Evolutionary conservation across 2,797 vertebrate species (phyloP).

Genomic region (Parambassis ranga): DNA sequence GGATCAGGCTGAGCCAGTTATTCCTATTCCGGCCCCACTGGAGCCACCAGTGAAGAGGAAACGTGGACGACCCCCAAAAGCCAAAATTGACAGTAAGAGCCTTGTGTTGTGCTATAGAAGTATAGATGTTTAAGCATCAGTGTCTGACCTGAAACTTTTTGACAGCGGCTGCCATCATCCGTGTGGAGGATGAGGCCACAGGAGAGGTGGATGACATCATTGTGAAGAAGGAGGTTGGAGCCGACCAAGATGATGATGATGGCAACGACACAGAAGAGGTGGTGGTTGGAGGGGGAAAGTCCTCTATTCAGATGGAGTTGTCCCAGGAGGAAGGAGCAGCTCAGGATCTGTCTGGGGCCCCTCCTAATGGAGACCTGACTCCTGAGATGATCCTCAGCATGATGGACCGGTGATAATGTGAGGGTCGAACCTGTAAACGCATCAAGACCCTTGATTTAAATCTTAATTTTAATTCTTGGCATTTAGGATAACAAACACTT

Average conservation of each 20-base stretch:
- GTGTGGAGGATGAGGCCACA: conserved; percentile 93
- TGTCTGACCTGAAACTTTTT: conserved; percentile 34
- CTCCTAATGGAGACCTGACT: conserved; percentile 94
- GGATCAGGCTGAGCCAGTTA: conserved; percentile 78
- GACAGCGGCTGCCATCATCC: conserved; percentile 89
- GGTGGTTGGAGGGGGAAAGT: conserved; percentile 63
- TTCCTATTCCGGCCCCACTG: conserved; percentile 82
- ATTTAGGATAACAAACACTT: conserved; percentile 58
- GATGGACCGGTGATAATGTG: conserved; percentile 96
- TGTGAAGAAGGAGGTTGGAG: conserved; percentile 94
- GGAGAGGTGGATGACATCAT: conserved; percentile 96
- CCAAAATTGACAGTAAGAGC: conserved; percentile 61
- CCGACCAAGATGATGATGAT: conserved; percentile 65
- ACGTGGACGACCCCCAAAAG: conserved; percentile 96
- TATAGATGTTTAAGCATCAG: too few relatives aligned
- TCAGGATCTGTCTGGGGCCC: conserved; percentile 75
- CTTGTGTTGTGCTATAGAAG: too few relatives aligned
- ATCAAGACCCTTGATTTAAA: conserved; percentile 17
- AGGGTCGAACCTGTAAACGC: conserved; percentile 25
- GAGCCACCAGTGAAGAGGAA: conserved; percentile 92
- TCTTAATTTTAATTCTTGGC: conserved; percentile 50
- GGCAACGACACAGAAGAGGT: conserved; percentile 41
- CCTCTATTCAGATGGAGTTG: conserved; percentile 64
- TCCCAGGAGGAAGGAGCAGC: conserved; percentile 86
- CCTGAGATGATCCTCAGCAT: conserved; percentile 99